These are phyloP conservation scores for Tadarida brasiliensis DNA, from an alignment of 2,797 vertebrate genomes.

Conservation along the genomic window DNA sequence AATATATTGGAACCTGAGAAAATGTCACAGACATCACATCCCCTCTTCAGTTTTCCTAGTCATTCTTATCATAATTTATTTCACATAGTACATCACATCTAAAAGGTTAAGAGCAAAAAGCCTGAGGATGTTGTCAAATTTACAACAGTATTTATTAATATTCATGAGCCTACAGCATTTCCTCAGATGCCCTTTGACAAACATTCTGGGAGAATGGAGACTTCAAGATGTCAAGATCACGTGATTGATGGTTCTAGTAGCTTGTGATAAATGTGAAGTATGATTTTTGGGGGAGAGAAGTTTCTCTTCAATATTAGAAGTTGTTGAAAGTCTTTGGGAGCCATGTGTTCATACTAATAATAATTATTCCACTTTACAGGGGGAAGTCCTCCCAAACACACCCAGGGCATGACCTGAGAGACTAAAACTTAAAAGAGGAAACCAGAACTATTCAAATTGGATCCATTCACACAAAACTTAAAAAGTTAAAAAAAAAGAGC, in stretches of 20 bases:
- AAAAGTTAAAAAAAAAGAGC: neutral
- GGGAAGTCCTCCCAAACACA: neutral
- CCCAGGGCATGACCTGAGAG: neutral
- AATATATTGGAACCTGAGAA: neutral
- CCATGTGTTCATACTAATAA: neutral
- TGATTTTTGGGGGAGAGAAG: neutral
- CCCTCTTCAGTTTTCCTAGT: neutral
- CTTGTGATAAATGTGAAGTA: neutral
- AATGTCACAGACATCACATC: neutral
- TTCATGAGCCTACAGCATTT: neutral
- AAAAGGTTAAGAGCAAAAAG: neutral
- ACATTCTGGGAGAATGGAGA: constrained; percentile 54
- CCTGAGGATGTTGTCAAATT: neutral
- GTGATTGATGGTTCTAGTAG: constrained; percentile 18
- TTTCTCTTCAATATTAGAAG: neutral
- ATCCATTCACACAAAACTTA: neutral
- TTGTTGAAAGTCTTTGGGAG: neutral
- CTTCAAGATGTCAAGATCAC: constrained; percentile 29
- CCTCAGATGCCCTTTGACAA: constrained; percentile 53
- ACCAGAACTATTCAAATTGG: neutral
- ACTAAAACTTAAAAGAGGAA: neutral
- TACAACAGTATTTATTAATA: constrained; percentile 26
- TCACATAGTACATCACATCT: neutral
- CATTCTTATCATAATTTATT: neutral
- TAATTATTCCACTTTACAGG: neutral